A percentile compares a stretch with the other conserved stretches of the same genome.
These are phyloP conservation scores for Lordiphosa stackelbergi DNA, from an alignment of 1,140 invertebrate species.

Conservation along the genomic window DNA sequence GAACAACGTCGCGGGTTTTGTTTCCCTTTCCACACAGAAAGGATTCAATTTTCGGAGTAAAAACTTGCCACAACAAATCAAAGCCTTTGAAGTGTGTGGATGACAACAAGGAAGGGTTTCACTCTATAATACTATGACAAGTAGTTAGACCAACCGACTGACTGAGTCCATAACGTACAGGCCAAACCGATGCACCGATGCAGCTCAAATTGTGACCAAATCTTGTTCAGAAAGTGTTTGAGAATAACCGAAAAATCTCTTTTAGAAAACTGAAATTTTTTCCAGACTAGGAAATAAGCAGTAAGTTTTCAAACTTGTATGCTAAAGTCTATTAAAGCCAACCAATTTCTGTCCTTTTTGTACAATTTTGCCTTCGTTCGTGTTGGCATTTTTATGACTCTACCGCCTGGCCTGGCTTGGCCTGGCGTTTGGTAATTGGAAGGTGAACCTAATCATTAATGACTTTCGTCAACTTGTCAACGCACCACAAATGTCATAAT, in stretches of 20 bases:
- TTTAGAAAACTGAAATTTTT: no score
- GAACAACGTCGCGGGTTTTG: conserved; percentile 20
- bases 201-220: no score
- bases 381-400: conserved; percentile 51
- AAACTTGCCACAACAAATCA: conserved; percentile 52
- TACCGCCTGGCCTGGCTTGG: no score
- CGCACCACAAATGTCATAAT: conserved; percentile 63
- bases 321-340: conserved; percentile 3
- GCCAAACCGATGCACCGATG: no score
- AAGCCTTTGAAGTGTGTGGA: conserved; percentile 56
- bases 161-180: no score
- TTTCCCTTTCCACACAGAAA: conserved; percentile 22
- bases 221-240: no score
- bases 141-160: no score
- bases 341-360: not conserved
- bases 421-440: no score
- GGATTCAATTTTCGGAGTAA: conserved; percentile 58
- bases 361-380: conserved; percentile 12
- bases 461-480: conserved; percentile 72
- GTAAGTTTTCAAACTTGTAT: no score
- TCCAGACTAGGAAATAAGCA: no score
- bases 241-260: no score
- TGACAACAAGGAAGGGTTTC: conserved; percentile 1
- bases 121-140: no score
- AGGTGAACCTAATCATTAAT: conserved; percentile 50